phyloP scores from a whole-genome alignment of 2,113 vertebrate species.

The Perognathus longimembris region DNA sequence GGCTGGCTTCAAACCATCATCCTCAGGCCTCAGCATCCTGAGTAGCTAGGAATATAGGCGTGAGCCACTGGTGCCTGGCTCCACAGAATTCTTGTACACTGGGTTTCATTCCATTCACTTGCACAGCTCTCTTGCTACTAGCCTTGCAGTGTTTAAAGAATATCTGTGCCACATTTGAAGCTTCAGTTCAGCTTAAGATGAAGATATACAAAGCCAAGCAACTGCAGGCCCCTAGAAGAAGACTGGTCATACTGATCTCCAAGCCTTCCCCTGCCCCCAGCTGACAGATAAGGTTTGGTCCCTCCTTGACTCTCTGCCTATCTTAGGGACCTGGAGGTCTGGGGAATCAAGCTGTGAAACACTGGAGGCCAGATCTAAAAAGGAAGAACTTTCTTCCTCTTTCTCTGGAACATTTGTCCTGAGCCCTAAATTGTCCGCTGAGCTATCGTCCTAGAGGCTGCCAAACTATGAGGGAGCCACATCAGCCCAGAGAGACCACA shows the following conservation, averaged over 20 bases:
- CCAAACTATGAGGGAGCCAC: neutral
- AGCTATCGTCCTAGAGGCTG: accelerated
- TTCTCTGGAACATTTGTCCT: neutral
- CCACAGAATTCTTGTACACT: neutral
- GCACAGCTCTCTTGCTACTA: neutral
- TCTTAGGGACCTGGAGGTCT: neutral
- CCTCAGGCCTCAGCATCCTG: too few species aligned
- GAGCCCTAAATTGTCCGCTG: neutral
- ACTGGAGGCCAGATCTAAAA: neutral
- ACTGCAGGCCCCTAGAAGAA: conserved; percentile 61
- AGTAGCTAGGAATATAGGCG: too few species aligned
- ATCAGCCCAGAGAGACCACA: neutral
- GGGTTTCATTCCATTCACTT: neutral
- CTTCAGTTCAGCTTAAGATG: neutral
- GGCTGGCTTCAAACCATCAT: too few species aligned
- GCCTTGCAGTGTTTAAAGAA: conserved; percentile 1
- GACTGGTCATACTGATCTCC: neutral
- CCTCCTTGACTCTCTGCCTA: neutral
- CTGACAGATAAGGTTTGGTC: too few species aligned
- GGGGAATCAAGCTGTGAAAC: neutral
- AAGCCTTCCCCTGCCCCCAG: neutral
- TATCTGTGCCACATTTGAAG: conserved; percentile 66
- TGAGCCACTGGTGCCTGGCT: too few species aligned
- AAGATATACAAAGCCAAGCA: neutral
- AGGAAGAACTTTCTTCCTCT: too few species aligned